Percentiles rank a stretch among this genome's conserved stretches.
These are phyloP conservation scores for Oceanites oceanicus DNA, from an alignment of 2,113 vertebrate species.

Conservation along the genomic window DNA sequence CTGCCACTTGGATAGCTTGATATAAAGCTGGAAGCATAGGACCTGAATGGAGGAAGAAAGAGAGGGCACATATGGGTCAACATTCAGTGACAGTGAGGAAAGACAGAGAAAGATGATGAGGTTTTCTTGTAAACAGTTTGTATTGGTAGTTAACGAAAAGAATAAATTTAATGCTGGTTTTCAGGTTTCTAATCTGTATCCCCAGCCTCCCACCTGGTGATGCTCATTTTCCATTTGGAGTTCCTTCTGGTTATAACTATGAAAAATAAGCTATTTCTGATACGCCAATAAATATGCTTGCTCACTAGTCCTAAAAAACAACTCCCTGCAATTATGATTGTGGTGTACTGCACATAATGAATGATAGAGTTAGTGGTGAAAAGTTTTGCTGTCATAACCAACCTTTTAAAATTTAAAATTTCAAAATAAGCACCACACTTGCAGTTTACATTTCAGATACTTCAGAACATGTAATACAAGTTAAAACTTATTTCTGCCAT, in stretches of 20 bases:
- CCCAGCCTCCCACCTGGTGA: slow-evolving; percentile 49
- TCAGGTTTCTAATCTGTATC: slow-evolving; percentile 39
- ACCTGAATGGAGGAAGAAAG: not conserved
- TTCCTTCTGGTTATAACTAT: slow-evolving; percentile 33
- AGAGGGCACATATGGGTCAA: not conserved
- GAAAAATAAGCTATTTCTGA: slow-evolving; percentile 67
- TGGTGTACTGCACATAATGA: slow-evolving; percentile 23
- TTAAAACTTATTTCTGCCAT: not conserved
- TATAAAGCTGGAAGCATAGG: not conserved
- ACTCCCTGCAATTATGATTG: slow-evolving; percentile 46
- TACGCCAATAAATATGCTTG: slow-evolving; percentile 31
- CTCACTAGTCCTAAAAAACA: slow-evolving; percentile 18
- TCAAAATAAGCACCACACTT: slow-evolving; percentile 17
- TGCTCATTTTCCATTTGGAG: slow-evolving; percentile 55
- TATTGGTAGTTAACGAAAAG: not conserved
- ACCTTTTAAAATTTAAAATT: slow-evolving; percentile 21
- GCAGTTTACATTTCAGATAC: not conserved
- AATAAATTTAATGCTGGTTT: slow-evolving; percentile 23
- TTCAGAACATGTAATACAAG: not conserved
- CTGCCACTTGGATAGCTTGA: not conserved
- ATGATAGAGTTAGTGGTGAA: slow-evolving; percentile 24
- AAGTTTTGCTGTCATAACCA: slow-evolving; percentile 15
- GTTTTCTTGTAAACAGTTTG: slow-evolving; percentile 56
- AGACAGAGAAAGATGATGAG: not conserved
- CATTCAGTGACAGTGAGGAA: not conserved